These are phyloP conservation scores for Apostichopus parvimensis DNA, from an alignment of 35 echinoderm and acorn worm species.

Conservation along the genomic window DNA sequence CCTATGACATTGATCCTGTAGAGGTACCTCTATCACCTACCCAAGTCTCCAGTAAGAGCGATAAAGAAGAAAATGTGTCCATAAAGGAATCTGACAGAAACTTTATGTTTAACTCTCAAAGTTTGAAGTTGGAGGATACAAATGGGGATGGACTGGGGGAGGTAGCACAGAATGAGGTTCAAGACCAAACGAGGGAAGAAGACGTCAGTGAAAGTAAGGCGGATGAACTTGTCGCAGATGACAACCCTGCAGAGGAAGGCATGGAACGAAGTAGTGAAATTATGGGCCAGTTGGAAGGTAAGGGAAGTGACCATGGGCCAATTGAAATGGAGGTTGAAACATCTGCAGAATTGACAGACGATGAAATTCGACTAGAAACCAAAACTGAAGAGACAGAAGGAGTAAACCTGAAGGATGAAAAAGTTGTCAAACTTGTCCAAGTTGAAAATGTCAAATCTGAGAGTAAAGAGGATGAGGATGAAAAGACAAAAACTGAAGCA, in stretches of 20 bases:
- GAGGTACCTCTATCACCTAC: neutral
- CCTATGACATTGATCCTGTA: neutral
- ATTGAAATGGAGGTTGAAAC: neutral
- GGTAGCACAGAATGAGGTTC: neutral
- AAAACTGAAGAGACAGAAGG: neutral
- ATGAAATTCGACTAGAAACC: neutral
- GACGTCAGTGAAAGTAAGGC: neutral
- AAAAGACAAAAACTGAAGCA: neutral
- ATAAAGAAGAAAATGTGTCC: neutral
- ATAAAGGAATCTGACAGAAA: neutral
- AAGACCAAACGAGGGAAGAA: neutral
- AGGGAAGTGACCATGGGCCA: neutral
- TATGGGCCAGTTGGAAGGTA: neutral
- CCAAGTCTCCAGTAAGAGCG: neutral
- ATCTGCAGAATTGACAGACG: neutral
- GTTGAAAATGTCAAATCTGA: too few relatives aligned
- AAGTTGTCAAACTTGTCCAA: neutral
- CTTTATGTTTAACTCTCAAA: neutral
- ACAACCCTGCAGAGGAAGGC: neutral
- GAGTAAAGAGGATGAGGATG: neutral
- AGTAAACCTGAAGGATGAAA: neutral
- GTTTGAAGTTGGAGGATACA: neutral
- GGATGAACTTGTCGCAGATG: neutral
- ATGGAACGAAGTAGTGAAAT: neutral
- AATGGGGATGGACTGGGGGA: neutral